A percentile compares a stretch with the other conserved stretches of the same genome.
Conservation (phyloP, 2,888 invertebrate species). For the Leucozona laternaria region DNA sequence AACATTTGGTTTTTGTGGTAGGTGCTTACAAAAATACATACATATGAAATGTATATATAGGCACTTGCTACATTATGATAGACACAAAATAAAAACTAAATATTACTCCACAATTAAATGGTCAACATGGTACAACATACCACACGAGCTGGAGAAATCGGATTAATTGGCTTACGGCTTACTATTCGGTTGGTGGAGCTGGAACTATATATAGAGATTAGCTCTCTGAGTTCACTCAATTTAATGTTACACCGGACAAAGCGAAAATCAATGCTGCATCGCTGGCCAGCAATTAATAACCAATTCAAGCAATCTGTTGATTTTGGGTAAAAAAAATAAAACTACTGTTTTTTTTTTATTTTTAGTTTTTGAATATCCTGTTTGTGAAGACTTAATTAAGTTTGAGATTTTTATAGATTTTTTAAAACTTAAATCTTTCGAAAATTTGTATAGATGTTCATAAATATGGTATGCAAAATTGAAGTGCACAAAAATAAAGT, state of each 20-base stretch:
- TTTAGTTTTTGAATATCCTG: no score
- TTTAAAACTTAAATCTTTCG: no score
- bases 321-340: neutral
- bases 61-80: neutral
- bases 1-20: constrained; percentile 13
- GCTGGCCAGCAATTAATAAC: neutral
- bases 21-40: neutral
- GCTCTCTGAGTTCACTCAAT: constrained; percentile 12
- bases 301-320: constrained; percentile 5
- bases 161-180: constrained; percentile 23
- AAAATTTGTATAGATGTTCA: no score
- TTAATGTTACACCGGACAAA: neutral
- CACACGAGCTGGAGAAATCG: neutral
- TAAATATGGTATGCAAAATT: no score
- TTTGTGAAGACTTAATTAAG: no score
- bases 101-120: neutral
- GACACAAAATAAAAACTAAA: neutral
- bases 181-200: constrained; percentile 1
- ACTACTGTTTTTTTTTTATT: neutral
- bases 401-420: no score
- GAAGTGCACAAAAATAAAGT: no score
- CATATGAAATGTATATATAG: neutral
- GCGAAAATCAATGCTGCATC: constrained; percentile 9
- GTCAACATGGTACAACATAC: neutral
- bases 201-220: neutral